Percentiles rank a stretch among this genome's conserved stretches.
Evolutionary conservation across 2,797 vertebrate genomes (phyloP).

Genomic region (Brachyrhaphis roseni): DNA sequence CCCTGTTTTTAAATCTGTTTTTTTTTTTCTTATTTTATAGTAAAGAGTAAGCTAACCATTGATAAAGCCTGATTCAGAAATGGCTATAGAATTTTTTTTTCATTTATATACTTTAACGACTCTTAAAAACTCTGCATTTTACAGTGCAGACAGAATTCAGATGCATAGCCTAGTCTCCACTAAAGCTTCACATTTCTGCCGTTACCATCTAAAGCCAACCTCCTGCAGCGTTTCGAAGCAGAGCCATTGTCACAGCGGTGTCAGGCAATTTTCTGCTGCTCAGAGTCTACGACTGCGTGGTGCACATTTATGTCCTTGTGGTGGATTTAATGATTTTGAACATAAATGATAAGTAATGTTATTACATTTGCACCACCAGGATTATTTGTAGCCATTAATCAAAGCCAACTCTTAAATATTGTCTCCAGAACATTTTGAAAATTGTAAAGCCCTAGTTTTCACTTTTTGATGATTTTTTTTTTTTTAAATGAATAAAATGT

Average conservation of each 20-base stretch:
- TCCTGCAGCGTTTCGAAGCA: constrained; percentile 42
- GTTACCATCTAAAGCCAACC: constrained; percentile 41
- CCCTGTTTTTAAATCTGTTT: neutral
- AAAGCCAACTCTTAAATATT: neutral
- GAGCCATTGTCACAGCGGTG: constrained; percentile 49
- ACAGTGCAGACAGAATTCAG: constrained; percentile 13
- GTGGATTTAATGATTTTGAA: constrained; percentile 17
- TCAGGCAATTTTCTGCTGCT: constrained; percentile 45
- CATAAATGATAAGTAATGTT: constrained; percentile 12
- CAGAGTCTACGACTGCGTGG: constrained; percentile 12
- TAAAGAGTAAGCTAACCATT: neutral
- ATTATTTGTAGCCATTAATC: constrained; percentile 8
- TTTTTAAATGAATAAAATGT: neutral
- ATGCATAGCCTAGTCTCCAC: constrained; percentile 36
- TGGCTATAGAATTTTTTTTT: neutral
- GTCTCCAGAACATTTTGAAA: constrained; percentile 1
- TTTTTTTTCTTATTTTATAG: constrained; percentile 9
- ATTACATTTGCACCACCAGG: neutral
- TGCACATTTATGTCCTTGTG: constrained; percentile 31
- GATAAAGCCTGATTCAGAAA: neutral
- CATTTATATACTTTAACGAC: neutral
- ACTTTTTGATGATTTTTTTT: constrained; percentile 17
- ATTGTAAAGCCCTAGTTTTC: constrained; percentile 29
- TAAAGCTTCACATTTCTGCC: constrained; percentile 48
- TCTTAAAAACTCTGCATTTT: constrained; percentile 1